Evolutionary conservation across 2,797 vertebrate species (phyloP).

Genomic region (Periparus ater): DNA sequence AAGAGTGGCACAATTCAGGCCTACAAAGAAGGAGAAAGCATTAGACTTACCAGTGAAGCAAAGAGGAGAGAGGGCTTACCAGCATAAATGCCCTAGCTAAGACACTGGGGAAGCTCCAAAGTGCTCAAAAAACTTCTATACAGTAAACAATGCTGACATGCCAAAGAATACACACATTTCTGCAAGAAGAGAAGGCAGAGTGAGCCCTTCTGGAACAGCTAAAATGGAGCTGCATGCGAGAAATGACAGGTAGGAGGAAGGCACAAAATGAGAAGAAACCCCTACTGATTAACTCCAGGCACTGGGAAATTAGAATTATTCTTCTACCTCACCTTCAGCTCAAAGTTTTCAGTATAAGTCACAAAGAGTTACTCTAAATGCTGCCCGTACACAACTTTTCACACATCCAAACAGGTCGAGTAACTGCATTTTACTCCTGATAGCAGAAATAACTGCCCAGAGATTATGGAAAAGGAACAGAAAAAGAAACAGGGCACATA

Average conservation of each 20-base stretch:
- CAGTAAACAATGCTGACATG: background rate
- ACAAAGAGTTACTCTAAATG: background rate
- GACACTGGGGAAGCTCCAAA: background rate
- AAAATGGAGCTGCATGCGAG: background rate
- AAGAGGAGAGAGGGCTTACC: background rate
- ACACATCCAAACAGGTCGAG: background rate
- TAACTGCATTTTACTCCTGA: background rate
- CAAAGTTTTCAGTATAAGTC: background rate
- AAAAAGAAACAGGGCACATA: background rate
- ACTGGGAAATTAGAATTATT: background rate
- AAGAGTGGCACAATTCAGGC: background rate
- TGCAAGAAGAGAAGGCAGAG: background rate
- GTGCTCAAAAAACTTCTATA: background rate
- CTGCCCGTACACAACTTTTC: background rate
- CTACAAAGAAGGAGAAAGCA: background rate
- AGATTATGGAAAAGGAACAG: background rate
- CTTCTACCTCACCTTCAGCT: background rate
- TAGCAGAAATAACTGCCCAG: background rate
- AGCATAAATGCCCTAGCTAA: background rate
- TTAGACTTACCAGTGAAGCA: background rate
- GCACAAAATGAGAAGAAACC: background rate
- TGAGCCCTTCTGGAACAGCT: background rate
- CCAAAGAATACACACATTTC: background rate
- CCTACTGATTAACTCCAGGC: background rate
- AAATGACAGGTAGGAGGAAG: background rate